phyloP scores from a whole-genome alignment of 2,113 vertebrate species.

The Catharus bicknelli region DNA sequence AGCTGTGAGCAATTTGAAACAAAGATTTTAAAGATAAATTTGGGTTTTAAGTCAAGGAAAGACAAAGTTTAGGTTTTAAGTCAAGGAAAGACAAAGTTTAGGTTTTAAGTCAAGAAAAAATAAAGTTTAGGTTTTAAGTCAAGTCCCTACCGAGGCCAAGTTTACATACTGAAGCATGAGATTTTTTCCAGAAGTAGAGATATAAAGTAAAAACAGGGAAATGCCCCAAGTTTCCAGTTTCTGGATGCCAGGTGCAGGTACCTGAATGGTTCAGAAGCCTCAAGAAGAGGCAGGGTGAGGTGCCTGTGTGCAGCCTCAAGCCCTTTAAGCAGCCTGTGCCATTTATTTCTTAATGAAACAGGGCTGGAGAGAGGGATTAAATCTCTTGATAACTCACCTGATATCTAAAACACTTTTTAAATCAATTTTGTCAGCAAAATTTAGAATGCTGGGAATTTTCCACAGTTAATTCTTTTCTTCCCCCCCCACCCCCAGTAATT shows the following conservation, averaged over 20 bases:
- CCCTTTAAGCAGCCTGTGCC: background rate
- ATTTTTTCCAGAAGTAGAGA: background rate
- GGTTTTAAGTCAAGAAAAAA: too few species aligned
- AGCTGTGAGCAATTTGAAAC: background rate
- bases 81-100: background rate
- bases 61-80: background rate
- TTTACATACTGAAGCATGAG: accelerated
- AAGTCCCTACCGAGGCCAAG: background rate
- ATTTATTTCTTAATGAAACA: background rate
- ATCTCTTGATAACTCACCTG: background rate
- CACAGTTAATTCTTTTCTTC: background rate
- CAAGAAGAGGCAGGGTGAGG: accelerated
- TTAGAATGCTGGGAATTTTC: background rate
- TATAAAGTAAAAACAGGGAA: background rate
- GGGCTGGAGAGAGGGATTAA: background rate
- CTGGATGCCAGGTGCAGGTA: background rate
- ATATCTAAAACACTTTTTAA: background rate
- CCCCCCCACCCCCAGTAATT: background rate
- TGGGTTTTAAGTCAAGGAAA: too few species aligned
- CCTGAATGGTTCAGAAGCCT: background rate
- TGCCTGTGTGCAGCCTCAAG: background rate
- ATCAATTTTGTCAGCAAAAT: background rate
- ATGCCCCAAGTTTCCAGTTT: background rate
- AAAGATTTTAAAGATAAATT: too few species aligned
- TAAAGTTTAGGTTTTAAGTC: background rate